Percentiles rank a stretch among this genome's conserved stretches.
Evolutionary conservation across 2,888 invertebrate genomes (phyloP).

Genomic region (Ephialtes manifestator): DNA sequence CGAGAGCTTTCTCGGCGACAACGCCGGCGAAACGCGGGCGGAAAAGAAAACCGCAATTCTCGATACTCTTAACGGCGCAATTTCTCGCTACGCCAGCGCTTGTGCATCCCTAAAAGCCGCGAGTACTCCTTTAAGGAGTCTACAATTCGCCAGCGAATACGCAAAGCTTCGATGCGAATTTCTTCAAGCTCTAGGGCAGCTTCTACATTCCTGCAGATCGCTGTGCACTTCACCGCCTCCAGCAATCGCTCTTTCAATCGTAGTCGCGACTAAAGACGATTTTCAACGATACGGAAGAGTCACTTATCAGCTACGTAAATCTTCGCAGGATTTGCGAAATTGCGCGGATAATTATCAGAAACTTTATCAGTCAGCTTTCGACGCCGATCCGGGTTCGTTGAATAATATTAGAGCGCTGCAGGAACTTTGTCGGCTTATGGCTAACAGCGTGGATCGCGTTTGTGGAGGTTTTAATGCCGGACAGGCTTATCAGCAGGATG

Average conservation of each 20-base stretch:
- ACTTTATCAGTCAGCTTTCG: slow-evolving; percentile 94
- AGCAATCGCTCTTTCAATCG: slow-evolving; percentile 94
- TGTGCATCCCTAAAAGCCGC: slow-evolving; percentile 88
- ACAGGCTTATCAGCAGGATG: slow-evolving; percentile 76
- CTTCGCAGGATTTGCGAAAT: slow-evolving; percentile 90
- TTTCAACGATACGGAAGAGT: slow-evolving; percentile 93
- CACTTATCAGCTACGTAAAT: slow-evolving; percentile 91
- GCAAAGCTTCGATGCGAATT: slow-evolving; percentile 92
- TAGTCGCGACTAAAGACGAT: slow-evolving; percentile 92
- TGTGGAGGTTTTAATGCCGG: slow-evolving; percentile 85
- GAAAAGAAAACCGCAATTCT: slow-evolving; percentile 78
- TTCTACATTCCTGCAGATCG: slow-evolving; percentile 91
- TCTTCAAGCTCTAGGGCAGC: slow-evolving; percentile 89
- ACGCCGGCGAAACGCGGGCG: slow-evolving; percentile 72
- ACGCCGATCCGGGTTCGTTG: slow-evolving; percentile 93
- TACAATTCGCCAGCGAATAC: slow-evolving; percentile 93
- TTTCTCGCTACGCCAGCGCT: slow-evolving; percentile 83
- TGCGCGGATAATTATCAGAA: slow-evolving; percentile 92
- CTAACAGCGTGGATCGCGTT: slow-evolving; percentile 91
- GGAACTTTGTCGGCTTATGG: slow-evolving; percentile 92
- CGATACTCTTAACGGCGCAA: slow-evolving; percentile 82
- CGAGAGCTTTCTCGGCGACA: slow-evolving; percentile 89
- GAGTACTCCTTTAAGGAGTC: slow-evolving; percentile 88
- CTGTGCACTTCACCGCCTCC: slow-evolving; percentile 97
- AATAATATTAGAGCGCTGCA: slow-evolving; percentile 90